Base-by-base conservation (phyloP, 2,888 invertebrate species). In the Ophraella communa region DNA sequence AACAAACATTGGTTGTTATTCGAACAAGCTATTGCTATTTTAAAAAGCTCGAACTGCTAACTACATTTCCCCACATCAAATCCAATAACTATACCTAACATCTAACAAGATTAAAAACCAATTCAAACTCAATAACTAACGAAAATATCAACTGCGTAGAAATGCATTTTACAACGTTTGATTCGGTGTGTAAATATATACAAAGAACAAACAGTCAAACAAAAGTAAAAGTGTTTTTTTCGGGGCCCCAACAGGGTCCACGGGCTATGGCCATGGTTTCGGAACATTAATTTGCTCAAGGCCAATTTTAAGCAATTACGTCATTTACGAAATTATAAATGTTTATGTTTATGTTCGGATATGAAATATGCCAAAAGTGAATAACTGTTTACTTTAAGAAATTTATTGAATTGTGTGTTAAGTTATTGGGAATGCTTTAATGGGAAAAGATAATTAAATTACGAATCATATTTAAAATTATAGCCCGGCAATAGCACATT, bases 151-250 rank as follows among this genome's bases (percentile, higher is more conserved):
- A 47, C 47, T 47, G 47, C 47, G 47, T 27, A 47, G 47, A 47
- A n/a, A 23, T 47, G n/a, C 23, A 10, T 56, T 55, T n/a, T 59
- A 47, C 57, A 35, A 62, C 56, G 52, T 59, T 27, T 53, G 35
- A 21, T 44, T n/a, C 51, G 33, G 47, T 45, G 11, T 27, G 54
- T 53, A 63, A 66, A 64, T 56, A 53, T 33, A 53, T 53, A 65
- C 51, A 62, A 39, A 45, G 51, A 62, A 53, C 49, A 45, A 60
- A 49, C 52, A 20, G 51, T 57, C 58, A 39, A 65, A 59, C 55
- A 62, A 67, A 67, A 67, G 65, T 65, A 64, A 67, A 63, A 65
- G 63, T 65, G 63, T 47, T 64, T n/a, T n/a, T 57, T 62, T 66
- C 62, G 55, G 59, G 69, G 69, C 65, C 69, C 60, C 64, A 39